Percentiles rank a stretch among this genome's conserved stretches.
These are phyloP conservation scores for Hemiprocne comata DNA, from an alignment of 2,113 vertebrate species.

Conservation along the genomic window DNA sequence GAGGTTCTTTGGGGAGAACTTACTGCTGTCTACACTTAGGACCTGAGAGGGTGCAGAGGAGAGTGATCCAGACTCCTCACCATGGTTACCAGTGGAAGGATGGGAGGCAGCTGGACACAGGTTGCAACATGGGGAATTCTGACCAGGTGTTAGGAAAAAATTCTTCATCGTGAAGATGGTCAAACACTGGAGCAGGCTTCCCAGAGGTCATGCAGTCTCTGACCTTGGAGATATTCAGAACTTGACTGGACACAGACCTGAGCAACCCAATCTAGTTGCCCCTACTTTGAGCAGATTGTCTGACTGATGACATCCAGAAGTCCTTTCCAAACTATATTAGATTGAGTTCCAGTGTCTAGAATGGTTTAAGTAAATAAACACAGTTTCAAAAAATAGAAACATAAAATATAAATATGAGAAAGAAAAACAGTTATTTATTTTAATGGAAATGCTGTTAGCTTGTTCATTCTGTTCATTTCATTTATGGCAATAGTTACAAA, in stretches of 20 bases:
- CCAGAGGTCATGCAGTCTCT: neutral
- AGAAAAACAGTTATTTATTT: neutral
- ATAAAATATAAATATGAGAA: neutral
- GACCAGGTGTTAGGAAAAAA: neutral
- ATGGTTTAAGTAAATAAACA: neutral
- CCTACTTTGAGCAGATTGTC: neutral
- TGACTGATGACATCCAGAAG: neutral
- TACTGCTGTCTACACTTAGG: neutral
- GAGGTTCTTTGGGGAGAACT: neutral
- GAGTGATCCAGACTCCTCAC: neutral
- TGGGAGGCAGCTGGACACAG: neutral
- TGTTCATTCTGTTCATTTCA: neutral
- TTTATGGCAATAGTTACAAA: neutral
- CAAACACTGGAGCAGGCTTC: neutral
- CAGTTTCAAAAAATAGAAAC: neutral
- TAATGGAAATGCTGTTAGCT: neutral
- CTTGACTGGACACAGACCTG: neutral
- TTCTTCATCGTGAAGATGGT: rapidly evolving
- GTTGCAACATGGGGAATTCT: neutral
- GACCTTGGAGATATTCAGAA: neutral
- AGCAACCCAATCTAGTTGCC: neutral
- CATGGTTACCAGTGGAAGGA: rapidly evolving
- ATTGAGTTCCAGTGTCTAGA: neutral
- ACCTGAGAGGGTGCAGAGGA: neutral
- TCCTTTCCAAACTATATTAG: neutral